Conservation (phyloP, 2,888 invertebrate species). For the Ectropis crepuscularia region DNA sequence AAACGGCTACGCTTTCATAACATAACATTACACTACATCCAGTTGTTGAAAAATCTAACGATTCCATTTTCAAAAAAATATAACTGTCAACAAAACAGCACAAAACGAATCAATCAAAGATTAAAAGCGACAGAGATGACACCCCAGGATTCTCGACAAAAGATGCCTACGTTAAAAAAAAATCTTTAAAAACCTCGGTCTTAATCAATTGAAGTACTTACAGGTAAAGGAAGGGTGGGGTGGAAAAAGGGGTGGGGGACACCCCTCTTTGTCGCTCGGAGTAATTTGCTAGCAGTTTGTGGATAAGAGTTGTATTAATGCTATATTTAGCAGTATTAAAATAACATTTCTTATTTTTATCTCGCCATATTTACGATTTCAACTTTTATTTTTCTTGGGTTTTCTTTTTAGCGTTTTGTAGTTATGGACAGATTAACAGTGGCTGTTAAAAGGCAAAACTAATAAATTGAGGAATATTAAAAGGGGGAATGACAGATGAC, state of each 20-base stretch:
- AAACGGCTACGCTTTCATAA: too few relatives aligned
- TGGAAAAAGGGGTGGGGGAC: slow-evolving; percentile 6
- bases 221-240: slow-evolving; percentile 23
- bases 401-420: too few relatives aligned
- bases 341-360: slow-evolving; percentile 3
- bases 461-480: too few relatives aligned
- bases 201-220: slow-evolving; percentile 34
- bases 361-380: slow-evolving; percentile 3
- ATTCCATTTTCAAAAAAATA: background rate
- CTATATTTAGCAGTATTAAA: slow-evolving; percentile 3
- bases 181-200: slow-evolving; percentile 17
- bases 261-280: slow-evolving; percentile 24
- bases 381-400: too few relatives aligned
- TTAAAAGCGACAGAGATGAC: slow-evolving; percentile 26
- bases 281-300: slow-evolving; percentile 25
- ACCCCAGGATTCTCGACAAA: slow-evolving; percentile 25
- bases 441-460: too few relatives aligned
- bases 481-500: too few relatives aligned
- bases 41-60: too few relatives aligned
- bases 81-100: background rate
- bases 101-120: slow-evolving; percentile 27
- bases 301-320: slow-evolving; percentile 17
- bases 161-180: slow-evolving; percentile 26
- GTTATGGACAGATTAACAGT: too few relatives aligned
- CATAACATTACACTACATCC: too few relatives aligned